Conservation (phyloP, 1,140 invertebrate genomes). For the Meloidogyne floridensis region DNA sequence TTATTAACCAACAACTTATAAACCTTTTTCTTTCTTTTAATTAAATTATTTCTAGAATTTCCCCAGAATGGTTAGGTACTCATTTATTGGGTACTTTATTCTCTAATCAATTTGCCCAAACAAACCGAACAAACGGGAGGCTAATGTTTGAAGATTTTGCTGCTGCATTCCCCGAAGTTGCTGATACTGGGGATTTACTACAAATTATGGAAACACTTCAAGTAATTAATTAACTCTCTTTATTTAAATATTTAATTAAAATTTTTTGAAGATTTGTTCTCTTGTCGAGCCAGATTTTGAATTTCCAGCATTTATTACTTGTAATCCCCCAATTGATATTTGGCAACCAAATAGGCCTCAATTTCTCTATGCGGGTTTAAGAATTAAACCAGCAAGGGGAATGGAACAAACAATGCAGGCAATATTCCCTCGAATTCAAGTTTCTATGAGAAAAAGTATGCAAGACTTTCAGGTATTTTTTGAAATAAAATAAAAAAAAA, state of each 20-base stretch:
- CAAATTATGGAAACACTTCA: slow-evolving; percentile 75
- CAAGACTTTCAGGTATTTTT: slow-evolving; percentile 68
- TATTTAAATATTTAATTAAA: not conserved
- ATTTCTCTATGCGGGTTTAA: slow-evolving; percentile 75
- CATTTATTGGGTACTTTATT: slow-evolving; percentile 77
- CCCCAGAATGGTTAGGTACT: slow-evolving; percentile 76
- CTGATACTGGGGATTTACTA: slow-evolving; percentile 75
- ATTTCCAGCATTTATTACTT: slow-evolving; percentile 79
- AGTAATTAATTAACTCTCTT: slow-evolving; percentile 26
- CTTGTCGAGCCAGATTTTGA: slow-evolving; percentile 80
- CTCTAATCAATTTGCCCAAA: slow-evolving; percentile 73
- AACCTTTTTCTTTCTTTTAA: not conserved
- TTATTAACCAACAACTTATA: too few species aligned
- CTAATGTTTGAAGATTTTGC: slow-evolving; percentile 78
- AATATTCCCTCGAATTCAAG: slow-evolving; percentile 68
- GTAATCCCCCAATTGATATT: slow-evolving; percentile 75
- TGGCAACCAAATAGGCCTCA: slow-evolving; percentile 75
- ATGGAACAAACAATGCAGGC: slow-evolving; percentile 63
- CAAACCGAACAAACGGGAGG: slow-evolving; percentile 76
- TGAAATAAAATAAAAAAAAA: not conserved
- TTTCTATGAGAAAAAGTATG: slow-evolving; percentile 74
- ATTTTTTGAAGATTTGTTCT: slow-evolving; percentile 71
- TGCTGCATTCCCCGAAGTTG: slow-evolving; percentile 74
- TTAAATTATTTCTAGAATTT: slow-evolving; percentile 64
- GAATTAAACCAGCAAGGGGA: slow-evolving; percentile 63